phyloP scores from a whole-genome alignment of 2,888 invertebrate species.

The Nasonovia ribisnigri region DNA sequence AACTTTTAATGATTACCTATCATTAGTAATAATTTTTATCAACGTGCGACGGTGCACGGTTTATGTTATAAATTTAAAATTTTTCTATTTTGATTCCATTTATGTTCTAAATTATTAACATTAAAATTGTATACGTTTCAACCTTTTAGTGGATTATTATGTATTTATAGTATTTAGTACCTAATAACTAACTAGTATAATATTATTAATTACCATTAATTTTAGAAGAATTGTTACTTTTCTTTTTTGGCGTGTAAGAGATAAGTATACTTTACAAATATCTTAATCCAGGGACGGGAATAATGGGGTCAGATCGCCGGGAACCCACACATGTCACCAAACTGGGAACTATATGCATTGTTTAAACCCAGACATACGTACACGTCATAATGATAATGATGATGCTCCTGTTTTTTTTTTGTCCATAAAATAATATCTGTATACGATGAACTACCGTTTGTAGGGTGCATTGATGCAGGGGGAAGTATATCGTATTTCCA shows the following conservation, averaged over 20 bases:
- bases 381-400: slow-evolving; percentile 64
- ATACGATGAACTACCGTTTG: slow-evolving; percentile 41
- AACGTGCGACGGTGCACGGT: background rate
- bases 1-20: background rate
- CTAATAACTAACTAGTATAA: background rate
- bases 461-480: slow-evolving; percentile 63
- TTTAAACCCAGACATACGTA: slow-evolving; percentile 54
- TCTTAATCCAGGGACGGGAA: slow-evolving; percentile 3
- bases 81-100: background rate
- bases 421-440: slow-evolving; percentile 38
- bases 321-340: slow-evolving; percentile 60
- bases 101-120: background rate
- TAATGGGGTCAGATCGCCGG: slow-evolving; percentile 37
- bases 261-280: slow-evolving; percentile 12
- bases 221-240: background rate
- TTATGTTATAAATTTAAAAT: background rate
- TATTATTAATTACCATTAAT: background rate
- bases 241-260: background rate
- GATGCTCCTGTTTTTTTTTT: slow-evolving; percentile 63
- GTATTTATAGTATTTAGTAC: background rate
- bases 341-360: slow-evolving; percentile 46
- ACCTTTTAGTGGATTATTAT: background rate
- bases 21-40: background rate
- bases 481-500: slow-evolving; percentile 64
- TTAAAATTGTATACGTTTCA: background rate